These are phyloP conservation scores for Hydrolagus affinis DNA, from an alignment of 2,113 vertebrate species.

Conservation along the genomic window DNA sequence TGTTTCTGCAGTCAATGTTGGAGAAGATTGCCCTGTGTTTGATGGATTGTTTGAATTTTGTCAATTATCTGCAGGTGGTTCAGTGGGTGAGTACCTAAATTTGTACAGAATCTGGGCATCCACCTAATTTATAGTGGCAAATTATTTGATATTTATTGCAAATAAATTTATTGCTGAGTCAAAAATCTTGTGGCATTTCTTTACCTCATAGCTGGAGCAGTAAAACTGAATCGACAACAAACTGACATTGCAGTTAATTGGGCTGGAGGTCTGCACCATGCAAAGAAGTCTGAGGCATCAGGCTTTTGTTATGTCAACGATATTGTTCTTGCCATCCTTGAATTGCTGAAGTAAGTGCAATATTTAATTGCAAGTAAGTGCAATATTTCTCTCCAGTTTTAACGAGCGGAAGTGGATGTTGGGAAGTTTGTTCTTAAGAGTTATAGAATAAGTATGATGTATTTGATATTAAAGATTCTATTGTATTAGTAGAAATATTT, in stretches of 20 bases:
- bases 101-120: background rate
- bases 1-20: slow-evolving; percentile 64
- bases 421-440: background rate
- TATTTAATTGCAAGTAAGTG: slow-evolving; percentile 64
- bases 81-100: slow-evolving; percentile 58
- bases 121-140: background rate
- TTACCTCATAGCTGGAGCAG: slow-evolving; percentile 61
- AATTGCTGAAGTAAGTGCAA: slow-evolving; percentile 68
- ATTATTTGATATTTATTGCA: background rate
- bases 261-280: slow-evolving; percentile 72
- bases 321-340: slow-evolving; percentile 74
- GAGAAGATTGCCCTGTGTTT: slow-evolving; percentile 74
- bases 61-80: slow-evolving; percentile 70
- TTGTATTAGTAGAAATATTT: too few species aligned
- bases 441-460: background rate
- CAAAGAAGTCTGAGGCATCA: slow-evolving; percentile 71
- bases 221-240: slow-evolving; percentile 70
- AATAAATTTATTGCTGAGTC: background rate
- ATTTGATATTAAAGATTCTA: background rate
- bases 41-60: slow-evolving; percentile 74
- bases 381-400: background rate
- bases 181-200: slow-evolving; percentile 32
- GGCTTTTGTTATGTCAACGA: slow-evolving; percentile 76
- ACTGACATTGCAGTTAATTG: slow-evolving; percentile 76
- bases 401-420: background rate